Conservation (phyloP, 1,140 invertebrate species). For the Drosophila ohnishii region DNA sequence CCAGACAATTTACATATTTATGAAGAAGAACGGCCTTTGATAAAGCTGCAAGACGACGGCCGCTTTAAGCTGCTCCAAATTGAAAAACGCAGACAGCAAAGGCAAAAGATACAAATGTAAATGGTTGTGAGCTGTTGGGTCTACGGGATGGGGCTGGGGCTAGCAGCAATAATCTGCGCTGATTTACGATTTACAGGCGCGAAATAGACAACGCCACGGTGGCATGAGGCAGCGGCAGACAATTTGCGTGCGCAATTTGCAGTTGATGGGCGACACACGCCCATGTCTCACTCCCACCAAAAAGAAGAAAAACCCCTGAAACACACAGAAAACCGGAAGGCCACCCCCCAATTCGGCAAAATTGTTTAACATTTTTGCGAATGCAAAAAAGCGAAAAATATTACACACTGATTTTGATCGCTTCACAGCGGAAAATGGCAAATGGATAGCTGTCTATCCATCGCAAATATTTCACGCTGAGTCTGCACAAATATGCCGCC, state of each 20-base stretch:
- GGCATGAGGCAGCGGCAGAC: constrained; percentile 48
- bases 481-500: constrained; percentile 30
- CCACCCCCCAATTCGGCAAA: constrained; percentile 6
- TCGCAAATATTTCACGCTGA: constrained; percentile 49
- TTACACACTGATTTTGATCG: constrained; percentile 71
- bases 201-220: constrained; percentile 66
- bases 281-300: constrained; percentile 1
- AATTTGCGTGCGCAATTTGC: constrained; percentile 79
- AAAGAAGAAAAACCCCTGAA: neutral
- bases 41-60: constrained; percentile 57
- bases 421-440: constrained; percentile 22
- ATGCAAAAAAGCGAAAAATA: constrained; percentile 48
- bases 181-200: constrained; percentile 81
- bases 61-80: constrained; percentile 77
- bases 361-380: constrained; percentile 57
- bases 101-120: constrained; percentile 75
- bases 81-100: constrained; percentile 70
- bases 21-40: constrained; percentile 75
- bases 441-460: constrained; percentile 30
- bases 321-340: neutral
- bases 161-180: constrained; percentile 76
- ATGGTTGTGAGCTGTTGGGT: constrained; percentile 41
- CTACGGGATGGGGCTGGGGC: constrained; percentile 1
- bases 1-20: constrained; percentile 79
- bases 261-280: constrained; percentile 71